Conservation (phyloP, 2,797 vertebrate species). For the Poliocrania exsul region DNA sequence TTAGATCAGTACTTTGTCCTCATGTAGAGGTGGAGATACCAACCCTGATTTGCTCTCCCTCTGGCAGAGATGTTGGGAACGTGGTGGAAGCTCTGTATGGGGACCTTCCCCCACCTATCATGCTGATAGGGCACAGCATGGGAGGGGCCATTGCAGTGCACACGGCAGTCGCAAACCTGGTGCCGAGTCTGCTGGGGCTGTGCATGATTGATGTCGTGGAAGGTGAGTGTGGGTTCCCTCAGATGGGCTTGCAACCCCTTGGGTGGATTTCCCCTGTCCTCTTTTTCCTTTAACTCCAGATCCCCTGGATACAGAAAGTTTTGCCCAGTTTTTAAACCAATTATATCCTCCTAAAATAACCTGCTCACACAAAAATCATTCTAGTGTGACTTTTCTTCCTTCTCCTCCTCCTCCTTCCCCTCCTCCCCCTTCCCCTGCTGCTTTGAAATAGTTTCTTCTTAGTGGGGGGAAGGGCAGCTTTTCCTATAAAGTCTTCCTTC, state of each 20-base stretch:
- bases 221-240: slow-evolving; percentile 76
- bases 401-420: background rate
- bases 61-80: slow-evolving; percentile 89
- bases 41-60: fast-evolving
- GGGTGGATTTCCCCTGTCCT: background rate
- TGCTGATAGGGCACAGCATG: slow-evolving; percentile 99
- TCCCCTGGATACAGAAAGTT: fast-evolving
- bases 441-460: background rate
- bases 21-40: background rate
- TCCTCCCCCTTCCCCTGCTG: background rate
- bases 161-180: slow-evolving; percentile 86
- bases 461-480: background rate
- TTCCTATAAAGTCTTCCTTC: background rate
- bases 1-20: background rate
- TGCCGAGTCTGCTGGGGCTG: slow-evolving; percentile 92
- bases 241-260: too few species aligned
- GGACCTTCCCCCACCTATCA: slow-evolving; percentile 91
- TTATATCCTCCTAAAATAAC: background rate
- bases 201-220: slow-evolving; percentile 98
- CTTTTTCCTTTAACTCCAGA: too few species aligned
- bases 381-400: background rate
- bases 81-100: slow-evolving; percentile 94
- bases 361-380: background rate
- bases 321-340: background rate
- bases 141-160: slow-evolving; percentile 98